Evolutionary conservation across 2,888 invertebrate species (phyloP), one percentile per base, ranked within the genome.

Genomic region (Spilarctia lutea): DNA sequence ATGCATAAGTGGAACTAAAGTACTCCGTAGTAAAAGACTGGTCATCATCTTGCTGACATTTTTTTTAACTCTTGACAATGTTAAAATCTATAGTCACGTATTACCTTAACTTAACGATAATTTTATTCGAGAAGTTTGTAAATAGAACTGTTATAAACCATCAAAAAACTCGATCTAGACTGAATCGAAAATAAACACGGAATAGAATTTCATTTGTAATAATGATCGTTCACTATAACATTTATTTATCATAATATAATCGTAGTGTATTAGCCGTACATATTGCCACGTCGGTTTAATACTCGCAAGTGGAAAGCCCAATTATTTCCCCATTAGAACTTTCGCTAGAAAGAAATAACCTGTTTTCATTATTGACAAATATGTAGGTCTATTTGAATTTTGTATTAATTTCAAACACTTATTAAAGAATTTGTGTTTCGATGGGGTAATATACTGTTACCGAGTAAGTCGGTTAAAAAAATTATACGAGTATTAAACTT

Each of bases 311-410:
- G 89, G 88, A 85, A 83, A 83, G 82, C 74, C 86, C 93, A 92
- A 93, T 93, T 93, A 93, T 93, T 88, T 91, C 77, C 81, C 90
- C 92, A 93, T 93, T 93, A 92, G 86, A 88, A 87, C 85, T 86
- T 88, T 85, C 80, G 84, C 85, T 82, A 82, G 79, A 81, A 88
- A 89, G 88, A 90, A 90, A 85, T 86, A 82, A 85, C 86, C 87
- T 88, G 88, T 90, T 90, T 88, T 75, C 80, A 83, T 86, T 90
- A 90, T 91, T 91, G 88, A 92, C 91, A 90, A 88, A 60, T 80
- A 71, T 56, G 68, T 80, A 74, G 78, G 65, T 56, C 56, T 70
- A 74, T 80, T 78, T 73, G 45, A 77, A 63, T 79, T 78, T 78
- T 74, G 71, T 68, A 74, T 65, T 74, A 75, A 33, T 65, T 71